Evolutionary conservation across 2,888 invertebrate genomes (phyloP), one percentile per base, ranked within the genome.

Genomic region (Epistrophella euchroma): DNA sequence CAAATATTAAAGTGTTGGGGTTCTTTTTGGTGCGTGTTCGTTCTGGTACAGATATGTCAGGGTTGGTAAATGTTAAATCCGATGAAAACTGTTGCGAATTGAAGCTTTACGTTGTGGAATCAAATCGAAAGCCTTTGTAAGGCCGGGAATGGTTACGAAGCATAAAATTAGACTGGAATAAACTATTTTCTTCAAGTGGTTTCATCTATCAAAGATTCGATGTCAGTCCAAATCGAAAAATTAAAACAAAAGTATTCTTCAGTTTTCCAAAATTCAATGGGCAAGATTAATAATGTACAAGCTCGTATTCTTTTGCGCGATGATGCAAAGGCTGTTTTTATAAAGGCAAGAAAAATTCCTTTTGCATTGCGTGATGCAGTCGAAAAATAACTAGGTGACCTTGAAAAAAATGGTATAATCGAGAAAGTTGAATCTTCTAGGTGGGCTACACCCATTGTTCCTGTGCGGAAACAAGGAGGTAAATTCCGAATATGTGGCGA

Each of bases 131-230:
- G n/a, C n/a, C n/a, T n/a, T n/a, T n/a, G n/a, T n/a, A n/a, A n/a
- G n/a, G n/a, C n/a, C n/a, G n/a, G n/a, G n/a, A n/a, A n/a, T n/a
- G n/a, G n/a, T n/a, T n/a, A n/a, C n/a, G n/a, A n/a, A n/a, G n/a
- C n/a, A n/a, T n/a, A n/a, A n/a, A n/a, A n/a, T n/a, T 75, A 56
- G 45, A 68, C 17, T 68, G 56, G 56, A 75, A 75, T 32, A 45
- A 75, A 73, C 4, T 62, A 50, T 62, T 73, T 52, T 60, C 58
- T 13, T 43, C 62, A 72, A 60, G 52, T 40, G 7, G n/a, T 85
- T 90, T 17, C 86, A 88, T 43, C 72, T 70, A 45, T 81, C 87
- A 22, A 91, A 90, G 83, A 91, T 90, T 88, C 72, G 86, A n/a
- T 90, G 91, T 77, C 90, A 89, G 45, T 56, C 9, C 43, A 66